Percentiles rank a stretch among this genome's conserved stretches.
phyloP scores from a whole-genome alignment of 2,113 vertebrate species.

The Probosciger aterrimus region DNA sequence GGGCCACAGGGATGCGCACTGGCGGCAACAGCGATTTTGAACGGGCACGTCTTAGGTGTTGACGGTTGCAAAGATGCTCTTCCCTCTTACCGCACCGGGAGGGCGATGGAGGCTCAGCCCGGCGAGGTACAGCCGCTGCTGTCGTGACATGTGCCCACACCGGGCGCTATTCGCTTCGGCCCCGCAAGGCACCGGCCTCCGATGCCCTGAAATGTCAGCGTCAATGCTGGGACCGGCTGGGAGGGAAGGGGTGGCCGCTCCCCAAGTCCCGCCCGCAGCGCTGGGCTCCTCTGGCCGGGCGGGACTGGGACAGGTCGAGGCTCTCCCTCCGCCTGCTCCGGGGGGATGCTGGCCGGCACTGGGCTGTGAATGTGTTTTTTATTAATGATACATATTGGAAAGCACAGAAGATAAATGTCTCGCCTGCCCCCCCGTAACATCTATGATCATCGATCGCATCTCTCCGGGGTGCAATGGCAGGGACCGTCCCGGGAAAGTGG shows the following conservation, averaged over 20 bases:
- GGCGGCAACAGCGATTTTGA: not conserved
- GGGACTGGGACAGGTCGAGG: not conserved
- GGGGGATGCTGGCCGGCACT: not conserved
- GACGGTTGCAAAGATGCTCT: not conserved
- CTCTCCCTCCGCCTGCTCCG: not conserved
- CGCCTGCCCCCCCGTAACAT: not conserved
- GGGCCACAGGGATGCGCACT: not conserved
- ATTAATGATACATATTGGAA: not conserved
- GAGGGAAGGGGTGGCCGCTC: accelerated
- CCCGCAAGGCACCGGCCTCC: not conserved
- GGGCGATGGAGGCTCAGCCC: not conserved
- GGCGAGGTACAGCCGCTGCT: not conserved
- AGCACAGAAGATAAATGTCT: not conserved
- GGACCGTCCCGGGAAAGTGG: not conserved
- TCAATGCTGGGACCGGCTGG: not conserved
- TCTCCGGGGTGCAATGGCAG: not conserved
- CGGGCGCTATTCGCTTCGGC: not conserved
- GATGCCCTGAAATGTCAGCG: not conserved
- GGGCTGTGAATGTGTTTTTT: not conserved
- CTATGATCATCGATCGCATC: not conserved
- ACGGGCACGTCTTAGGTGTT: not conserved
- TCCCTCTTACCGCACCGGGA: not conserved
- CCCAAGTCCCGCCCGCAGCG: not conserved
- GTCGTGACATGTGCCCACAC: not conserved
- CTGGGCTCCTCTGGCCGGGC: not conserved